phyloP scores from a whole-genome alignment of 2,113 vertebrate genomes.

The Ranitomeya imitator region DNA sequence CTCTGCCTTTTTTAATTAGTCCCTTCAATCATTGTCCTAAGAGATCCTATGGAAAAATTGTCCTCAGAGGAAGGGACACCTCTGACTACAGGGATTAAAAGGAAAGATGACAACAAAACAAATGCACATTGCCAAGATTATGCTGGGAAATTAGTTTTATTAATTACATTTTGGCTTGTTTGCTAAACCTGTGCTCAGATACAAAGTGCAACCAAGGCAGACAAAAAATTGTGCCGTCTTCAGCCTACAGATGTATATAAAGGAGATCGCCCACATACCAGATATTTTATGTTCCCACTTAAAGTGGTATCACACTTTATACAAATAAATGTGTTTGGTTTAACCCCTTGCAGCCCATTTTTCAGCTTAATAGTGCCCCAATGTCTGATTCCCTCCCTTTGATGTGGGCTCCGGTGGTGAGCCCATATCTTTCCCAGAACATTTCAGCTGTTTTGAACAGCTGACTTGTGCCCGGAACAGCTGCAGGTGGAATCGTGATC shows the following conservation, averaged over 20 bases:
- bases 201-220: conserved; percentile 11
- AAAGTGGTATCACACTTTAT: neutral
- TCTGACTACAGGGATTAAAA: conserved; percentile 20
- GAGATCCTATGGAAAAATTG: conserved; percentile 27
- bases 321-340: neutral
- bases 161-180: conserved; percentile 12
- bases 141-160: conserved; percentile 3
- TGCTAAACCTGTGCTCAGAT: neutral
- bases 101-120: conserved; percentile 13
- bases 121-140: conserved; percentile 24
- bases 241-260: neutral
- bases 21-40: conserved; percentile 38
- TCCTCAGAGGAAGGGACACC: conserved; percentile 32
- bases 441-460: no score
- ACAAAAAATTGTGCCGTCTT: neutral
- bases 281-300: neutral
- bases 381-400: no score
- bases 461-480: no score
- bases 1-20: conserved; percentile 47
- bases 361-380: no score
- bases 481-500: no score
- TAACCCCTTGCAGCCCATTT: no score
- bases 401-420: no score
- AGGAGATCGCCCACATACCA: neutral
- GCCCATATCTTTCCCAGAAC: no score